Evolutionary conservation across 1,140 invertebrate species (phyloP), one percentile per base, ranked within the genome.

Genomic region (Lasioglossum baleicum): DNA sequence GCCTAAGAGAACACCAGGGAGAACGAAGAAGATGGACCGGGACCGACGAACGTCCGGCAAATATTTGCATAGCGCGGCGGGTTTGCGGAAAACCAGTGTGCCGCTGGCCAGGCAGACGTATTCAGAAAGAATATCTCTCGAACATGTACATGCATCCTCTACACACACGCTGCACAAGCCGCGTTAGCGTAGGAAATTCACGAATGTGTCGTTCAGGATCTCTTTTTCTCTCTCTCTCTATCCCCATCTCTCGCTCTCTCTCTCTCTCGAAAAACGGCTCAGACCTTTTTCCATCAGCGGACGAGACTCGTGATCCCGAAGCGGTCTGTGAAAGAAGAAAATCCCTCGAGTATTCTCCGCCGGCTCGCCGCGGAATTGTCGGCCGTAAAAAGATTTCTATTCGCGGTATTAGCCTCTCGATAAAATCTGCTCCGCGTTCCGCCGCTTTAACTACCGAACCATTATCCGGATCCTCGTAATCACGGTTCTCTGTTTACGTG

Each of bases 41-140:
- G 74, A 20, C 63, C 83, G 80, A 73, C 73, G 75, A 84, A 84
- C 83, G 71, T 71, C 81, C 71, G 71, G 75, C 81, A 84, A 84
- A 84, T 84, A 84, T 84, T 84, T 82, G 81, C 83, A 71, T 74
- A 73, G 58, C 78, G 60, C 67, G 68, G 58, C 70, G 56, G 76
- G 61, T 81, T 83, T 81, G 82, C 82, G 78, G 82, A 83, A 83
- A 83, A 83, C 78, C 71, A 72, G 77, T 70, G 77, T 80, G 77
- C 70, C 81, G 64, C 48, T 64, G 74, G 67, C 65, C 66, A 26
- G 22, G n/a, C 58, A 26, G 58, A 74, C 65, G 58, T 58, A 63
- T 71, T 75, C 71, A 58, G 53, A 82, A 74, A 82, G 63, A 73
- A 51, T 68, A 53, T 71, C 66, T 20, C 22, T 26, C 17, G 63